Evolutionary conservation across 2,113 vertebrate species (phyloP).

Genomic region (Felis chaus): DNA sequence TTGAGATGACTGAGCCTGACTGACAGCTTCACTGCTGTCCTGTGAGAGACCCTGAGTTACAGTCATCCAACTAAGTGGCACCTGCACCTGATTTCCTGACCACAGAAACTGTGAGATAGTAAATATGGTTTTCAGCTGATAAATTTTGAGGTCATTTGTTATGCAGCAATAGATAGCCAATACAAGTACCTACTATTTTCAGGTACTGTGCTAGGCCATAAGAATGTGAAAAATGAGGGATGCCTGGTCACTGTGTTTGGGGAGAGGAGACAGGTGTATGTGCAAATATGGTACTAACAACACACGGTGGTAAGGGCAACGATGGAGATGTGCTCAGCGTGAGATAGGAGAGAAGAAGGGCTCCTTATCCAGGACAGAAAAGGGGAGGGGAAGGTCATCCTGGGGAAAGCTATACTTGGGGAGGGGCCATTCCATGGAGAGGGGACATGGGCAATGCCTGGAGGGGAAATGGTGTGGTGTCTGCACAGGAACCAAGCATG

Average conservation of each 20-base stretch:
- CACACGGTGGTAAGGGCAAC: neutral
- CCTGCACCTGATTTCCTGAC: neutral
- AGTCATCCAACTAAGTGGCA: neutral
- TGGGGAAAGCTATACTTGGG: neutral
- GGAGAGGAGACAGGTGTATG: neutral
- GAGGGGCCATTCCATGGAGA: neutral
- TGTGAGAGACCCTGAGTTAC: neutral
- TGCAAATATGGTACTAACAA: fast-evolving
- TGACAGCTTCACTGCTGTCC: neutral
- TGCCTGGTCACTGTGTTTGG: neutral
- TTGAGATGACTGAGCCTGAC: neutral
- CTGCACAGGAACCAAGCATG: neutral
- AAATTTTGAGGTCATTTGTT: neutral
- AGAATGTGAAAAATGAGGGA: neutral
- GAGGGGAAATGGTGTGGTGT: neutral
- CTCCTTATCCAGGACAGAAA: neutral
- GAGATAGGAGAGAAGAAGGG: neutral
- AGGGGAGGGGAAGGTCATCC: too few species aligned
- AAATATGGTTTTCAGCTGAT: neutral
- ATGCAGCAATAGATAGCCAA: neutral
- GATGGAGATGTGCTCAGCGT: neutral
- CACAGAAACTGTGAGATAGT: neutral
- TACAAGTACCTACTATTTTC: neutral
- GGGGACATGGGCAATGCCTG: neutral
- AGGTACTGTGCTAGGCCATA: neutral